Evolutionary conservation across 2,113 vertebrate genomes (phyloP).

Genomic region (Hylia prasina): DNA sequence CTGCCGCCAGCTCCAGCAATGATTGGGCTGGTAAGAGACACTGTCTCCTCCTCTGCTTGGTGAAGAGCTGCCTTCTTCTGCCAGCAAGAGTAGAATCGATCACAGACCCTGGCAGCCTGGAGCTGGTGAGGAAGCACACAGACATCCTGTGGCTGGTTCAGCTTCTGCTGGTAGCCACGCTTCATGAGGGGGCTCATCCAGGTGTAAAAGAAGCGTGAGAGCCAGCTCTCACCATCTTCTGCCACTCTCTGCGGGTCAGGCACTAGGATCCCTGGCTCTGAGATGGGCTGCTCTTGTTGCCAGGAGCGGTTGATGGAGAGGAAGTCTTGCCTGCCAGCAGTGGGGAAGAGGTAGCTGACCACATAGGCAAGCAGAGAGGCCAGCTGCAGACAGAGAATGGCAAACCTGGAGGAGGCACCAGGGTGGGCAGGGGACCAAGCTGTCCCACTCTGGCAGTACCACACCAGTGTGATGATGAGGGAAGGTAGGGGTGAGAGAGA

Average conservation of each 20-base stretch:
- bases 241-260: slow-evolving; percentile 73
- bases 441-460: slow-evolving; percentile 63
- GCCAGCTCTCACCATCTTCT: slow-evolving; percentile 87
- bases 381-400: slow-evolving; percentile 74
- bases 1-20: neutral
- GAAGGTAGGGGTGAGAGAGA: slow-evolving; percentile 78
- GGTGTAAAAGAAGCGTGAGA: slow-evolving; percentile 87
- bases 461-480: slow-evolving; percentile 76
- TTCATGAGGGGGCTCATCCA: slow-evolving; percentile 88
- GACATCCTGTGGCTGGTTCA: slow-evolving; percentile 77
- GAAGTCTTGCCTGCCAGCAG: slow-evolving; percentile 37
- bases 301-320: slow-evolving; percentile 62
- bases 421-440: slow-evolving; percentile 60
- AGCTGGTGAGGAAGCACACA: slow-evolving; percentile 80
- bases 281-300: slow-evolving; percentile 68
- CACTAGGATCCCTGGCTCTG: neutral
- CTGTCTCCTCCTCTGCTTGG: neutral
- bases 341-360: slow-evolving; percentile 73
- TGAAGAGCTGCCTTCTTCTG: slow-evolving; percentile 47
- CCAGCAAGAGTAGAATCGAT: slow-evolving; percentile 80
- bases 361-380: slow-evolving; percentile 77
- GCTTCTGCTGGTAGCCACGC: slow-evolving; percentile 75
- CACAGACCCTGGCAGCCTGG: slow-evolving; percentile 70
- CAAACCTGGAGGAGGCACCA: slow-evolving; percentile 71
- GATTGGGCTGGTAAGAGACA: slow-evolving; percentile 47